Base-by-base conservation (phyloP, 2,113 vertebrate genomes). In the Gymnogyps californianus region DNA sequence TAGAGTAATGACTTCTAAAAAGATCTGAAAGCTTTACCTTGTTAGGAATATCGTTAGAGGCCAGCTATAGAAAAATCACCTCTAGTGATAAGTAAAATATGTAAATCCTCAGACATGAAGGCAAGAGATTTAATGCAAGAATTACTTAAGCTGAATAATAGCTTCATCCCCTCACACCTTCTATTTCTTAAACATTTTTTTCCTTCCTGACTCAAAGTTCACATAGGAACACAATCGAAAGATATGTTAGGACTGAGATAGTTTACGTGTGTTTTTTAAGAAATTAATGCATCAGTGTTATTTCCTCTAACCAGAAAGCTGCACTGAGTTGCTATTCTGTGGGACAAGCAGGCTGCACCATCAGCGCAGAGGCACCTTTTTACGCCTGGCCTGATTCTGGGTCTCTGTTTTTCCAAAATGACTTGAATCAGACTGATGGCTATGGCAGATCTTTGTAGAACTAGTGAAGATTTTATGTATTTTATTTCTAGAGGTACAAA, bases 71-170 rank as follows among this genome's bases (percentile, higher is more conserved):
- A 78, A 93, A 93, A 97, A 89, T 2, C 13, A 97, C 42, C 54
- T 94, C 87, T 91, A 81, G 52, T 95, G 95, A 71, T 69, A 87
- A 82, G 69, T n/a, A 91, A 92, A 94, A 97, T 77, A 98, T 83
- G 94, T 91, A 97, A 97, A 96, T 93, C 36, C 58, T 97, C 74
- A 93, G 78, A 95, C 46, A 54, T 18, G 88, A 97, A 95, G 79
- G 81, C 75, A 96, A 75, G 55, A 97, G 62, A 97, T 75, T 97
- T 92, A 93, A 87, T 44, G 12, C 92, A 92, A 84, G 61, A 96
- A 96, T 98, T 97, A 94, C 9, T 81, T 92, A 95, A 86, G 51
- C 28, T 57, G 61, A 81, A 55, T 61, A 85, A 89, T 10, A 94
- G 49, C 85, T 93, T 95, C 19, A 64, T 44, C 34, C 49, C 28